These are phyloP conservation scores for Tetranychus piercei DNA, from an alignment of 2,888 invertebrate genomes.

Conservation along the genomic window DNA sequence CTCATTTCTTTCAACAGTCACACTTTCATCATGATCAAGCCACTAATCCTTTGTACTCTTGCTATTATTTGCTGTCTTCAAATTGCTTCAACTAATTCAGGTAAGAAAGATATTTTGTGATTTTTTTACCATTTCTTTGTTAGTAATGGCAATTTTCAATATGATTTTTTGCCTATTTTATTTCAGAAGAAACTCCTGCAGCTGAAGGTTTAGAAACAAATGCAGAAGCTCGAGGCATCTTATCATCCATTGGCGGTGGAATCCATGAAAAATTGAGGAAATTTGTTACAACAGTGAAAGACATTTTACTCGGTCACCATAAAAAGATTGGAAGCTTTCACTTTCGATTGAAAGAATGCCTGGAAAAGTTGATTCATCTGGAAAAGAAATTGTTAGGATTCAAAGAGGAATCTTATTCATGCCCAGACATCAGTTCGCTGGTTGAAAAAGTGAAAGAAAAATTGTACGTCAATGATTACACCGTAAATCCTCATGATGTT, in stretches of 20 bases:
- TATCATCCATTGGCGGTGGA: neutral
- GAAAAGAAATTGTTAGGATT: neutral
- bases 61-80: neutral
- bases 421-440: neutral
- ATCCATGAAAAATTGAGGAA: neutral
- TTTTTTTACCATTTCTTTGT: too few relatives aligned
- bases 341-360: neutral
- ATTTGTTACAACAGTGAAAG: neutral
- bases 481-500: neutral
- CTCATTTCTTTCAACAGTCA: neutral
- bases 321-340: neutral
- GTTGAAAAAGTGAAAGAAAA: conserved; percentile 7
- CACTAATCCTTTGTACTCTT: too few relatives aligned
- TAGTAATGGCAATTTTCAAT: too few relatives aligned
- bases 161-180: too few relatives aligned
- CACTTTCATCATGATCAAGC: neutral
- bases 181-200: neutral
- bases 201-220: neutral
- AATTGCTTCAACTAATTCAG: neutral
- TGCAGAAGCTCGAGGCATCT: neutral
- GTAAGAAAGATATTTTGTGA: neutral
- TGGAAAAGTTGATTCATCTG: neutral
- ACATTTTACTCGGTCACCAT: neutral
- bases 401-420: neutral
- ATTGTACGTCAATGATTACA: neutral